Conservation (phyloP, 2,113 vertebrate genomes). For the Willisornis vidua region DNA sequence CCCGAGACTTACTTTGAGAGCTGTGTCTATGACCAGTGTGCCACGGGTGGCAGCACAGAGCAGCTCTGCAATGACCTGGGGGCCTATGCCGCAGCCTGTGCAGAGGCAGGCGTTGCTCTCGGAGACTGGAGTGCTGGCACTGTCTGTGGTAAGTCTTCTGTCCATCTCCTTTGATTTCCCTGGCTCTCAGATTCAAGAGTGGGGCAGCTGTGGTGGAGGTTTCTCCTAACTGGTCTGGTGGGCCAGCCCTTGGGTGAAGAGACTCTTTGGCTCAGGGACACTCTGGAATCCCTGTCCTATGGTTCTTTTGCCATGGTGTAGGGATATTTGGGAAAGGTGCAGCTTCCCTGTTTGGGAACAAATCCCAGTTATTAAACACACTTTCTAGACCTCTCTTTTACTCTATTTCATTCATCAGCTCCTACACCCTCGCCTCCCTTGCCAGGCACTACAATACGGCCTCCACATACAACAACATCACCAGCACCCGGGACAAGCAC, state of each 20-base stretch:
- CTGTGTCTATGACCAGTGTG: no score
- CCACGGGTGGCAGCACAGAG: no score
- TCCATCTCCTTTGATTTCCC: no score
- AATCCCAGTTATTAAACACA: no score
- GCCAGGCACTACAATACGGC: neutral
- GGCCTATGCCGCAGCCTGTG: slow-evolving; percentile 74
- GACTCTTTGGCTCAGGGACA: neutral
- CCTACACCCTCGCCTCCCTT: neutral
- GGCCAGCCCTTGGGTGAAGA: neutral
- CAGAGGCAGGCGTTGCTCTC: slow-evolving; percentile 67
- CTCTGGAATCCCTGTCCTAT: neutral
- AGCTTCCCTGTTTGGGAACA: no score
- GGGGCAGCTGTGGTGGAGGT: no score
- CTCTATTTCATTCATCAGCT: neutral
- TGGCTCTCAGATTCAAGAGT: no score
- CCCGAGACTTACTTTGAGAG: no score
- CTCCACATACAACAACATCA: neutral
- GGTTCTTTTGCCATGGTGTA: no score
- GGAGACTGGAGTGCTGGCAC: slow-evolving; percentile 74
- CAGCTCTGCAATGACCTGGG: no score
- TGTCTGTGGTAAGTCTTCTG: no score
- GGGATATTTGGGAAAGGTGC: no score
- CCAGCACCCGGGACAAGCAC: neutral
- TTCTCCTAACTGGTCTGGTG: accelerated
- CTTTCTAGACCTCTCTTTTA: neutral